These are phyloP conservation scores for Eurytoma californica DNA, from an alignment of 2,888 invertebrate genomes.

Conservation along the genomic window DNA sequence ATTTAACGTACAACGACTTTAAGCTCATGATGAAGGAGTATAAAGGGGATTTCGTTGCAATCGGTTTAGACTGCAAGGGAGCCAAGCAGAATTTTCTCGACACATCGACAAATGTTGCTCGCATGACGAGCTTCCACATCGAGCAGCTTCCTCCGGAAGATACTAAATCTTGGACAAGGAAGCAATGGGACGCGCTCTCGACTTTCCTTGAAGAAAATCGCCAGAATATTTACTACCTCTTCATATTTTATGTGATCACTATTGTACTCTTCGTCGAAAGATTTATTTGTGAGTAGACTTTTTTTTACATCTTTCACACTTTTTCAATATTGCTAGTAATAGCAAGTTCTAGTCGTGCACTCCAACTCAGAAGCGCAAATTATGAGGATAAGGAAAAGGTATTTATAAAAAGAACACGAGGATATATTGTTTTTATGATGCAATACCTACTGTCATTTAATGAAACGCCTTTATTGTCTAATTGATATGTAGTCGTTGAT, in stretches of 20 bases:
- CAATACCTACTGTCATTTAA: constrained; percentile 22
- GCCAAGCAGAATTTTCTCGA: constrained; percentile 96
- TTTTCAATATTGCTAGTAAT: too few relatives aligned
- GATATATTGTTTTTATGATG: constrained; percentile 35
- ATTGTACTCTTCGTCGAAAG: constrained; percentile 95
- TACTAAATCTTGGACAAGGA: constrained; percentile 79
- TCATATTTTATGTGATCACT: constrained; percentile 95
- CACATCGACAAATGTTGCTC: constrained; percentile 94
- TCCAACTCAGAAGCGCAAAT: too few relatives aligned
- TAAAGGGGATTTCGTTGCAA: constrained; percentile 95
- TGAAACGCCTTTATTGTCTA: constrained; percentile 5
- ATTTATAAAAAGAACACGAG: neutral
- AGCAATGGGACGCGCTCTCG: constrained; percentile 90
- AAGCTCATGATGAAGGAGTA: constrained; percentile 98
- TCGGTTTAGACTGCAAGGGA: constrained; percentile 95
- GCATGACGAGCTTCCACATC: constrained; percentile 96
- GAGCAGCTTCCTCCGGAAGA: constrained; percentile 81
- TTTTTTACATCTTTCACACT: neutral
- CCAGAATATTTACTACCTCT: constrained; percentile 96
- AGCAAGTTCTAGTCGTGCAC: too few relatives aligned
- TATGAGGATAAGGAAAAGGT: neutral
- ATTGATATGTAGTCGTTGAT: constrained; percentile 10
- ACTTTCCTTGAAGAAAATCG: constrained; percentile 96
- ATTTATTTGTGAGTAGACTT: constrained; percentile 86
- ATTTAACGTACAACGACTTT: constrained; percentile 92